Conservation (phyloP, 2,888 invertebrate genomes). For the Aproaerema taeniolella region DNA sequence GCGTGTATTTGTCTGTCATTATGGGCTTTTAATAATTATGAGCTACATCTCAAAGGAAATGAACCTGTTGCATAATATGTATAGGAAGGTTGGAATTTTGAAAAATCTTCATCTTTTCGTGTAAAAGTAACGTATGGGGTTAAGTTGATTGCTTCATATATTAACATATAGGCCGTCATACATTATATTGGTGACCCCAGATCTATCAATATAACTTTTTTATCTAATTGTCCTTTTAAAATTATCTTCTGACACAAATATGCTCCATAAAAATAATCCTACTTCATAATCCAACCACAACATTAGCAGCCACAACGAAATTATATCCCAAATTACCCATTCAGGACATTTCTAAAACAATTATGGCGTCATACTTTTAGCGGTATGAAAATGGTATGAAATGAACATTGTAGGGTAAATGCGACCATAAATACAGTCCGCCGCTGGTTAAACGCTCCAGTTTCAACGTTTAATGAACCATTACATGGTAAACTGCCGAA, state of each 20-base stretch:
- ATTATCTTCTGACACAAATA: not conserved
- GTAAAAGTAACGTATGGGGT: too few species aligned
- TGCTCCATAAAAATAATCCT: not conserved
- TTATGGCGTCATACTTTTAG: conserved; percentile 3
- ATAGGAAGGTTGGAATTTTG: too few species aligned
- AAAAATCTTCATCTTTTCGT: too few species aligned
- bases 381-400: conserved; percentile 10
- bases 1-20: conserved; percentile 34
- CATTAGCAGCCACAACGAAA: not conserved
- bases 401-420: conserved; percentile 22
- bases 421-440: conserved; percentile 27
- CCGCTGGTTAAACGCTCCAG: conserved; percentile 42
- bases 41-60: conserved; percentile 24
- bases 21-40: conserved; percentile 34
- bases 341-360: conserved; percentile 2
- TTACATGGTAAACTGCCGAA: conserved; percentile 47
- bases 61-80: too few species aligned
- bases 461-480: conserved; percentile 56
- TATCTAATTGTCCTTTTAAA: not conserved
- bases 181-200: too few species aligned
- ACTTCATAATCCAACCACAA: not conserved
- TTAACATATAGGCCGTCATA: too few species aligned
- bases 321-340: not conserved
- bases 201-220: not conserved
- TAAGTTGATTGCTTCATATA: too few species aligned